Conservation (phyloP, 53 echinoderm and acorn worm species). For the Glandiceps talaboti region DNA sequence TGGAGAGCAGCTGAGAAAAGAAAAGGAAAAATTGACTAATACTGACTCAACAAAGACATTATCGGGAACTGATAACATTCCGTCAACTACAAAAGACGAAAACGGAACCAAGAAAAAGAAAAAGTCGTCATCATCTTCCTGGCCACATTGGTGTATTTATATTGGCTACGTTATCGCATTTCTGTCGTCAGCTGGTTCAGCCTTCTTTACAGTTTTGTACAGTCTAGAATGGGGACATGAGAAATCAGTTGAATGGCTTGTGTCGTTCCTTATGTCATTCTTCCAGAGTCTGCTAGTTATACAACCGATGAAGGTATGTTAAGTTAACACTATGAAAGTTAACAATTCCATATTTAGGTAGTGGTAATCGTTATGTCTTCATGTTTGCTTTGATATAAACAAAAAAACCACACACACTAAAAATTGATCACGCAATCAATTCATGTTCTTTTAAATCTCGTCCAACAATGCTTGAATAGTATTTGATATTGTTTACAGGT, state of each 20-base stretch:
- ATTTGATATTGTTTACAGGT: too few relatives aligned
- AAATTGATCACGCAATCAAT: too few relatives aligned
- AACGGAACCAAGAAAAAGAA: neutral
- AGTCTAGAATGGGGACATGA: conserved; percentile 55
- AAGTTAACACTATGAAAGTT: too few relatives aligned
- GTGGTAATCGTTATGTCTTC: too few relatives aligned
- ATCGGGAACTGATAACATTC: neutral
- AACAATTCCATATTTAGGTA: too few relatives aligned
- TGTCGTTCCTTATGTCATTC: conserved; percentile 47
- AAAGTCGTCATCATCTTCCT: conserved; percentile 22
- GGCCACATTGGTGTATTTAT: conserved; percentile 60
- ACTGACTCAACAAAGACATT: neutral
- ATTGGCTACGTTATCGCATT: conserved; percentile 39
- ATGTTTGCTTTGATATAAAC: too few relatives aligned
- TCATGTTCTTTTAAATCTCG: too few relatives aligned
- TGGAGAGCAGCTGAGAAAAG: neutral
- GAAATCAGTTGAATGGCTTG: conserved; percentile 51
- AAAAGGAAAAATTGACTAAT: neutral
- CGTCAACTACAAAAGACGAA: neutral
- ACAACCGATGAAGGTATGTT: conserved; percentile 55
- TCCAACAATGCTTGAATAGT: too few relatives aligned
- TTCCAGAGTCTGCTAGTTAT: conserved; percentile 55
- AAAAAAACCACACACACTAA: too few relatives aligned
- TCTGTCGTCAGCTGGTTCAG: conserved; percentile 30
- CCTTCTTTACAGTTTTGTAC: conserved; percentile 57